Conservation (phyloP, 2,797 vertebrate genomes). For the Adelosebastes latens region DNA sequence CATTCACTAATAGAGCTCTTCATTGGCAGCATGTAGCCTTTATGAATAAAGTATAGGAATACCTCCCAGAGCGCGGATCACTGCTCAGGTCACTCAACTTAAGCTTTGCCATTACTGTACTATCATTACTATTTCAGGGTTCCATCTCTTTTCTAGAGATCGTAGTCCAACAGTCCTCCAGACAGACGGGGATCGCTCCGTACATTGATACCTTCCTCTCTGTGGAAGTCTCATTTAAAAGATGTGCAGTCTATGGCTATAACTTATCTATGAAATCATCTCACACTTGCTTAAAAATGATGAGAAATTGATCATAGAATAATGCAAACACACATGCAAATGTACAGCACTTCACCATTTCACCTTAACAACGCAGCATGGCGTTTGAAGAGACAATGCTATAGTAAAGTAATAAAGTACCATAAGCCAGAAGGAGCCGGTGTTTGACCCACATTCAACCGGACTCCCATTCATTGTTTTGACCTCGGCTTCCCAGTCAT, state of each 20-base stretch:
- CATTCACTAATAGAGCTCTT: conserved; percentile 11
- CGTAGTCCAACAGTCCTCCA: neutral
- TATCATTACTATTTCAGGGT: neutral
- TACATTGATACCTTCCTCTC: neutral
- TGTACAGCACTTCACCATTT: neutral
- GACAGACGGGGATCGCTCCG: neutral
- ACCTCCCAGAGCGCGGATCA: neutral
- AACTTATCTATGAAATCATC: neutral
- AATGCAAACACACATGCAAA: neutral
- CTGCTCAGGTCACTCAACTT: neutral
- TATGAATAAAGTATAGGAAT: conserved; percentile 23
- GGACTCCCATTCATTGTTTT: too few relatives aligned
- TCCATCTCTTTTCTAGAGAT: neutral
- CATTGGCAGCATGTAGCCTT: neutral
- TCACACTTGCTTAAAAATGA: neutral
- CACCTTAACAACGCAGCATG: neutral
- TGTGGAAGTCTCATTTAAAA: neutral
- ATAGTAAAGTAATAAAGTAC: neutral
- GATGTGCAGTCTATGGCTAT: neutral
- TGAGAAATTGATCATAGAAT: neutral
- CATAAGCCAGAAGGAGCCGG: neutral
- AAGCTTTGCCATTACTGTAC: neutral
- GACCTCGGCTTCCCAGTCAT: neutral
- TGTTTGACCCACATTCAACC: neutral
- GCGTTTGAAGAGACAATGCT: neutral